These are phyloP conservation scores for Dynastes grantii DNA, from an alignment of 2,888 invertebrate genomes.

Conservation along the genomic window DNA sequence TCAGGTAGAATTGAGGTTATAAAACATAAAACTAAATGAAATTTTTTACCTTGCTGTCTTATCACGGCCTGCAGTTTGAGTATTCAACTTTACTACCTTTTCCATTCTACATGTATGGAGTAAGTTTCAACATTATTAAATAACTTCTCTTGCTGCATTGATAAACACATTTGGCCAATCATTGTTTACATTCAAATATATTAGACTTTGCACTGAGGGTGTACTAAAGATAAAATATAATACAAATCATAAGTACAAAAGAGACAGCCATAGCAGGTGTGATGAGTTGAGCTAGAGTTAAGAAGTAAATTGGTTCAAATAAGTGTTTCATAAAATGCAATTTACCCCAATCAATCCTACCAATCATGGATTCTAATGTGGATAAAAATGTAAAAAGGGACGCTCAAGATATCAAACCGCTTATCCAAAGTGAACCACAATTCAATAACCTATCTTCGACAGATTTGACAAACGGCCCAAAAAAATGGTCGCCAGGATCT, in stretches of 20 bases:
- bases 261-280: not conserved
- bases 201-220: not conserved
- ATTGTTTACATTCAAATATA: slow-evolving; percentile 46
- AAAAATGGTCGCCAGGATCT: slow-evolving; percentile 73
- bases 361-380: slow-evolving; percentile 19
- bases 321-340: not conserved
- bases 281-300: not conserved
- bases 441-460: slow-evolving; percentile 54
- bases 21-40: slow-evolving; percentile 17
- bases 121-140: slow-evolving; percentile 22
- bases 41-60: slow-evolving; percentile 70
- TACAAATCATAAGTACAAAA: not conserved
- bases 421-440: slow-evolving; percentile 53
- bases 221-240: not conserved
- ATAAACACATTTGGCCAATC: slow-evolving; percentile 45
- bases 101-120: slow-evolving; percentile 66
- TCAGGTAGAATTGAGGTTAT: slow-evolving; percentile 50
- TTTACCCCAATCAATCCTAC: not conserved
- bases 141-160: slow-evolving; percentile 12
- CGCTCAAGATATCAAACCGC: slow-evolving; percentile 64
- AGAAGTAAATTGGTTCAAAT: not conserved
- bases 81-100: slow-evolving; percentile 70
- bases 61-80: slow-evolving; percentile 72
- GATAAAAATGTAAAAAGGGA: slow-evolving; percentile 52
- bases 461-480: slow-evolving; percentile 61